Base-by-base conservation (phyloP, 2,113 vertebrate species). In the Gadus macrocephalus region DNA sequence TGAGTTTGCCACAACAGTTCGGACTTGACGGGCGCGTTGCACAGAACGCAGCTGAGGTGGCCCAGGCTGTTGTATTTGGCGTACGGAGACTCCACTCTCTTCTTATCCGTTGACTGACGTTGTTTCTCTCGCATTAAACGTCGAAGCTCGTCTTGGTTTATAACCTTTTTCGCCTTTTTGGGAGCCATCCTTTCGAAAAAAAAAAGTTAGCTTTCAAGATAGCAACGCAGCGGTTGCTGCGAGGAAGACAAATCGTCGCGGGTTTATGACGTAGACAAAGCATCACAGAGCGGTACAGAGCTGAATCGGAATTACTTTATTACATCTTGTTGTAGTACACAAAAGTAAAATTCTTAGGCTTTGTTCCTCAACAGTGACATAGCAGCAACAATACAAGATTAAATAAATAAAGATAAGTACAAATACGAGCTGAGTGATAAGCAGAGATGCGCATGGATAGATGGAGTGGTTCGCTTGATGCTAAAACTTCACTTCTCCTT, bases 1-100 rank as follows among this genome's bases (percentile, higher is more conserved):
- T 99, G 97, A 0, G 96, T 92, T 72, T 95, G 93, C 97, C 97
- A 99, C 76, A 99, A 88, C 5, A 95, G 89, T 35, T 98, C 95
- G 11, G 87, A 90, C 89, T 96, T 98, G 0, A 99, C 91, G n/a
- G 92, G 89, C 16, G 87, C 82, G 73, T 90, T 92, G 84, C 97
- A 99, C 25, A 99, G 70, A 1, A 81, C 74, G 60, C 97, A 99
- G 53, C 90, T 95, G 61, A 99, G 87, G 70, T 96, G 95, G 0
- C 93, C 96, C 64, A 95, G 79, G 61, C 93, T 94, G 89, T 94
- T 98, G 86, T 99, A 99, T 88, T 92, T 94, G 3, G 93, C 95
- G 25, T 95, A 94, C 0, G 96, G 96, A n/a, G 96, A 97, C 11
- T 98, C 95, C 9, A 98, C 84, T 2, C 92, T 92, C 73, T 94